Conservation (phyloP, 2,113 vertebrate genomes). For the Grantiella picta region DNA sequence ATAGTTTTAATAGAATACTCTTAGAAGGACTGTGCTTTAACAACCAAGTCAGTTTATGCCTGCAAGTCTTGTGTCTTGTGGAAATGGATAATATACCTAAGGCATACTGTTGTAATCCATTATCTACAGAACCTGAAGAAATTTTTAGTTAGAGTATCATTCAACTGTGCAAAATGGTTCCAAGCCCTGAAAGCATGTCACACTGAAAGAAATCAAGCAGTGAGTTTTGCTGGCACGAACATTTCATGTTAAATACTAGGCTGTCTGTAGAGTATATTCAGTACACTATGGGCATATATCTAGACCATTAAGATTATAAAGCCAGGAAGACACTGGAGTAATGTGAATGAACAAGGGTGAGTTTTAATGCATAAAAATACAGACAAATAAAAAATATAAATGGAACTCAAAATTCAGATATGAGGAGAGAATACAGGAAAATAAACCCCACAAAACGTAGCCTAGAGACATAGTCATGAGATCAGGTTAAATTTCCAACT, state of each 20-base stretch:
- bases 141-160: neutral
- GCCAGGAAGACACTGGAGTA: neutral
- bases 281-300: neutral
- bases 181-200: neutral
- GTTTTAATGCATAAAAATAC: neutral
- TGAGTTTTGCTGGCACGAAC: neutral
- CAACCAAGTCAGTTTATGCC: neutral
- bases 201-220: neutral
- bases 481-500: neutral
- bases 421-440: neutral
- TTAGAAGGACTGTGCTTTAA: neutral
- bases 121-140: conserved; percentile 17
- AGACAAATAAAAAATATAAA: neutral
- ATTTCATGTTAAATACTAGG: neutral
- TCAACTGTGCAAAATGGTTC: neutral
- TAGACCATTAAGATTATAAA: neutral
- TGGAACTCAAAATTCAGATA: neutral
- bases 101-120: neutral
- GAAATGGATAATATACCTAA: neutral
- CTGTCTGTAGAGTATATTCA: neutral
- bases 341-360: neutral
- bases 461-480: neutral
- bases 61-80: neutral
- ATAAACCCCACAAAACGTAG: neutral
- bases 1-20: neutral